Evolutionary conservation across 2,888 invertebrate species (phyloP), one percentile per base, ranked within the genome.

Genomic region (Auanema freiburgensis): DNA sequence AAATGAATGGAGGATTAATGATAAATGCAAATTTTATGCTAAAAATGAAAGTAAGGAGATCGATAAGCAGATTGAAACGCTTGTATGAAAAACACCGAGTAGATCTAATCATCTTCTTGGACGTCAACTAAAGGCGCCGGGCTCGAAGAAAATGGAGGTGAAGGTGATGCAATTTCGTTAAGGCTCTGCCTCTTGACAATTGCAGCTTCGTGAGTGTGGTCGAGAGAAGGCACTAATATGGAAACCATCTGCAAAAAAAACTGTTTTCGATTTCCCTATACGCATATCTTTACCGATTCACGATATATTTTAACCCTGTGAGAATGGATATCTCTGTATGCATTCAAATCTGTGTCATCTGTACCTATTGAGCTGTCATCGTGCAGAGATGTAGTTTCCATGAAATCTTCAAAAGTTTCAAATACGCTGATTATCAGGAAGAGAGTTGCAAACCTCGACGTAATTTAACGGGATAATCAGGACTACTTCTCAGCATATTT

Each of bases 401-500:
- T 33, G 21, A 16, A 21, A 23, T 52, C n/a, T 21, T 52, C 24
- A 52, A 23, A n/a, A 4, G 14, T 52, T 52, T 16, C n/a, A 23
- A 52, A 18, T 21, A n/a, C 5, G 2, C 14, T 14, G 6, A 5
- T n/a, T 23, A 21, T 18, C 16, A 23, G 14, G 24, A 24, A 5
- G 40, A 59, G 56, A 49, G 54, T 57, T 8, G 40, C 43, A 67
- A 67, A n/a, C 59, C 57, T 21, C 66, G 25, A 0, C 72, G 49
- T 54, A 72, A 21, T 57, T 72, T 72, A 5, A 72, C 72, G 8
- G 69, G 72, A 50, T 72, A 72, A 57, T 72, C 72, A n/a, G 72
- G 72, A 67, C 72, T 72, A 53, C 70, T 70, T 53, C 72, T 52
- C 65, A 72, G 68, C n/a, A 72, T 72, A 16, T 69, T 49, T 16